phyloP scores from a whole-genome alignment of 2,797 vertebrate genomes.

The Vipera ursinii region DNA sequence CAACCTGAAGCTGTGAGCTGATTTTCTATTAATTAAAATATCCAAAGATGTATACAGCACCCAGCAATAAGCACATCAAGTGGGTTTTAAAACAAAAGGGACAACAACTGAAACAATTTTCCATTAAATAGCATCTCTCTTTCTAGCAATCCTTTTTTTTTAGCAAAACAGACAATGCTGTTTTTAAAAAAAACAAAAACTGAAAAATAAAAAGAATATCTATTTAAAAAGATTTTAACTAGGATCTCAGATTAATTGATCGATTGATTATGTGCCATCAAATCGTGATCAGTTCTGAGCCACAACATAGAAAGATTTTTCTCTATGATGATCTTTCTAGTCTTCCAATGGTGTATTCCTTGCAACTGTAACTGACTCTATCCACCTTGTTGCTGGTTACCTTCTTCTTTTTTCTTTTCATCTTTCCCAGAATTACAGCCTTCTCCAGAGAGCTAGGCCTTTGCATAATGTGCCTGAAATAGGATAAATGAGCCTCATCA shows the following conservation, averaged over 20 bases:
- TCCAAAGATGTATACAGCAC: not conserved
- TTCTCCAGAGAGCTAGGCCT: not conserved
- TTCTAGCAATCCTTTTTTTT: not conserved
- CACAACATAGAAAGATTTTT: not conserved
- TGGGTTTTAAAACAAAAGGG: not conserved
- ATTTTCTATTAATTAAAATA: not conserved
- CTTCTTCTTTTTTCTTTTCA: not conserved
- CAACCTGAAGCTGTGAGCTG: not conserved
- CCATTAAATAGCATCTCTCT: not conserved
- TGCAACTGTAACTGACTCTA: not conserved
- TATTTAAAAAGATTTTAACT: not conserved
- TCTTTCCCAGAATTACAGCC: not conserved
- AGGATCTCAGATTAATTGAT: not conserved
- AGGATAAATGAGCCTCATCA: not conserved
- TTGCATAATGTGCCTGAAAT: not conserved
- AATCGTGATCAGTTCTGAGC: not conserved
- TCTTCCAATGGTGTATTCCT: not conserved
- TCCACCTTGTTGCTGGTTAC: not conserved
- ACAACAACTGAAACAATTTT: not conserved
- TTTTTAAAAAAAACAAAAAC: not conserved
- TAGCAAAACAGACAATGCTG: not conserved
- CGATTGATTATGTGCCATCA: not conserved
- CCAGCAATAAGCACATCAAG: not conserved
- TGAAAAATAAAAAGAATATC: not conserved
- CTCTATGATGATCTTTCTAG: not conserved